Evolutionary conservation across 2,888 invertebrate genomes (phyloP).

Genomic region (Ichneumoninae sp.): DNA sequence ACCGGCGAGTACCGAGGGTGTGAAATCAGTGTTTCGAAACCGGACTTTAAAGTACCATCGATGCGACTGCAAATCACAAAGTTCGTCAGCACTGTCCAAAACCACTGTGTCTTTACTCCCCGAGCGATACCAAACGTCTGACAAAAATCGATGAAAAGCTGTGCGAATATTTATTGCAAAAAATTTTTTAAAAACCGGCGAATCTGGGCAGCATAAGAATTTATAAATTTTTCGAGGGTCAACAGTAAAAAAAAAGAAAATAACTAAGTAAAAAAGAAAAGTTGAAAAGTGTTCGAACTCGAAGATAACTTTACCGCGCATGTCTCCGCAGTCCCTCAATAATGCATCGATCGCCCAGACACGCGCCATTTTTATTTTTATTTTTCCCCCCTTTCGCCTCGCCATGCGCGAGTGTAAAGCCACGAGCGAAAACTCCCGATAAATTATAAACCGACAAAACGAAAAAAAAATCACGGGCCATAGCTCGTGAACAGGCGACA

Average conservation of each 20-base stretch:
- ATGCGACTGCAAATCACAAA: background rate
- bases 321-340: background rate
- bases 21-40: background rate
- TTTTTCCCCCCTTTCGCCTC: background rate
- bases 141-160: background rate
- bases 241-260: background rate
- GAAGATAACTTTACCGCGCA: slow-evolving; percentile 11
- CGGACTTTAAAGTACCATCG: background rate
- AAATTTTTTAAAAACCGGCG: background rate
- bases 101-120: background rate
- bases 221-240: background rate
- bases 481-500: background rate
- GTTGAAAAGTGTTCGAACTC: background rate
- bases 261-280: background rate
- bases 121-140: background rate
- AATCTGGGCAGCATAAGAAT: background rate
- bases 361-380: background rate
- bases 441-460: background rate
- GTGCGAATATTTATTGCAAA: background rate
- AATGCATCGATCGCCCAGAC: background rate
- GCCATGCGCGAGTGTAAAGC: background rate
- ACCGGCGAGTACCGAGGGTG: background rate
- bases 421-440: background rate
- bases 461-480: background rate
- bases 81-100: background rate